phyloP scores from a whole-genome alignment of 2,888 invertebrate species.

The Melanostoma mellinum region DNA sequence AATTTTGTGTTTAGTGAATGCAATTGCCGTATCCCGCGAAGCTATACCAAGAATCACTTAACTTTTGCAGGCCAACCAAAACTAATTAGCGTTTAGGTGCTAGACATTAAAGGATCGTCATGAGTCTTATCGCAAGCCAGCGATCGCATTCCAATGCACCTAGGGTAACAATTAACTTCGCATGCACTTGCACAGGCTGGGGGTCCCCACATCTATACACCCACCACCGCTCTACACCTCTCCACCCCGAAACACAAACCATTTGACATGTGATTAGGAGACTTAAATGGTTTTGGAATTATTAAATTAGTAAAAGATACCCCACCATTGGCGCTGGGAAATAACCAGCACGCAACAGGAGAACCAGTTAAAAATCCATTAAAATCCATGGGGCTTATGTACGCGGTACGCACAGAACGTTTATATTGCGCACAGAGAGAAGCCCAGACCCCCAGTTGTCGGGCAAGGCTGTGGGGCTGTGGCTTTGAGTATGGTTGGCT shows the following conservation, averaged over 20 bases:
- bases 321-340: conserved; percentile 29
- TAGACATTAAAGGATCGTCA: conserved; percentile 53
- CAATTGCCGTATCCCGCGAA: conserved; percentile 2
- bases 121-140: conserved; percentile 45
- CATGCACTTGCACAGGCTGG: background rate
- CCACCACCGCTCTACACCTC: background rate
- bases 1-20: too few species aligned
- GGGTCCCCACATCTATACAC: conserved; percentile 10
- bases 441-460: conserved; percentile 29
- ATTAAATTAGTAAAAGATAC: conserved; percentile 81
- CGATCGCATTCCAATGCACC: conserved; percentile 61
- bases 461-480: background rate
- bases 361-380: conserved; percentile 81
- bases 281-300: conserved; percentile 82
- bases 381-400: conserved; percentile 73
- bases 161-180: conserved; percentile 61
- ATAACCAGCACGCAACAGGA: conserved; percentile 72
- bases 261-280: conserved; percentile 81
- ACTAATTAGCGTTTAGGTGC: conserved; percentile 63
- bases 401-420: conserved; percentile 40
- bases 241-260: conserved; percentile 1
- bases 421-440: conserved; percentile 16
- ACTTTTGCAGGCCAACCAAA: conserved; percentile 14
- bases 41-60: conserved; percentile 1
- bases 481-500: conserved; percentile 15